phyloP scores from a whole-genome alignment of 1,140 invertebrate species.

The Sycophila sp. region DNA sequence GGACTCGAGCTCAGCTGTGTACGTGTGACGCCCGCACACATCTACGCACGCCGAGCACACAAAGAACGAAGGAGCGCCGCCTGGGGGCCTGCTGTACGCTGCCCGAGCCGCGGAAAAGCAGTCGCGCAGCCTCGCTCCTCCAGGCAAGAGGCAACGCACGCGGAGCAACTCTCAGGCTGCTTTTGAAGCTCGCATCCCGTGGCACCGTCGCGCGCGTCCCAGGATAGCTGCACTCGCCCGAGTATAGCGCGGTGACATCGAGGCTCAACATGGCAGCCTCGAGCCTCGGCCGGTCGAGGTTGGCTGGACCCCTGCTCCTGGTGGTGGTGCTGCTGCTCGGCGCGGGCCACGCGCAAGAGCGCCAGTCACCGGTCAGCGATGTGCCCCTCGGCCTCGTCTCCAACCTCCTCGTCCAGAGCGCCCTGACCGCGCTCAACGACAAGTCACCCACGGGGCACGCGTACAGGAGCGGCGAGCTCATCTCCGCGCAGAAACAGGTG shows the following conservation, averaged over 20 bases:
- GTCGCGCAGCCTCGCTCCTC: background rate
- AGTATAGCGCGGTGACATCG: background rate
- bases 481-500: conserved; percentile 56
- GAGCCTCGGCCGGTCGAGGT: background rate
- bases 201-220: background rate
- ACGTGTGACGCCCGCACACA: background rate
- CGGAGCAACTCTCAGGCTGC: background rate
- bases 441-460: conserved; percentile 50
- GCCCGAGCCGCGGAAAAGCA: background rate
- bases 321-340: background rate
- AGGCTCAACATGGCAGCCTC: conserved; percentile 42
- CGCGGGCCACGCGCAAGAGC: background rate
- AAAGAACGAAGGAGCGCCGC: background rate
- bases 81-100: background rate
- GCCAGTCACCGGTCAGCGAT: conserved; percentile 13
- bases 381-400: conserved; percentile 43
- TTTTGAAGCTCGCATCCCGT: background rate
- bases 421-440: conserved; percentile 47
- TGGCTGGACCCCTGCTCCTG: background rate
- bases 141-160: background rate
- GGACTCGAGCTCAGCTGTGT: background rate
- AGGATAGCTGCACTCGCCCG: background rate
- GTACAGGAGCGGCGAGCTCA: conserved; percentile 53
- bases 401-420: conserved; percentile 44
- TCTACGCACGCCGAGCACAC: background rate